Conservation (phyloP, 2,113 vertebrate species). For the Physeter macrocephalus region DNA sequence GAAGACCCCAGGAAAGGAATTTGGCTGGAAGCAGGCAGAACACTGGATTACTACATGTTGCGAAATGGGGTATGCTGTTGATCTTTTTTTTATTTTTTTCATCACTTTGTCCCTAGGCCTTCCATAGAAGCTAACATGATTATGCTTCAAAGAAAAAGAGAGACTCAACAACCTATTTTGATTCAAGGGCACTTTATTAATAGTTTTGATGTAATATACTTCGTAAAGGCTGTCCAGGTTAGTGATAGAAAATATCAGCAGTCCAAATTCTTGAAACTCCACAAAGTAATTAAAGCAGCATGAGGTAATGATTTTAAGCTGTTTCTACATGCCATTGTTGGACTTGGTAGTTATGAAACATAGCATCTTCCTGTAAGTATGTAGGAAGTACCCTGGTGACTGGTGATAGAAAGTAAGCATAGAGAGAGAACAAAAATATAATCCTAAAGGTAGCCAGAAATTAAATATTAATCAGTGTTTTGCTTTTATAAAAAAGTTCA, state of each 20-base stretch:
- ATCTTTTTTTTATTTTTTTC: neutral
- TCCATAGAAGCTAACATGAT: neutral
- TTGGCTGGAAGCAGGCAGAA: conserved; percentile 97
- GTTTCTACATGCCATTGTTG: accelerated
- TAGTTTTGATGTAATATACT: neutral
- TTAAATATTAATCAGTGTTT: neutral
- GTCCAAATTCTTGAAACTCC: neutral
- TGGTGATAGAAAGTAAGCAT: neutral
- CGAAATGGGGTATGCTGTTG: conserved; percentile 91
- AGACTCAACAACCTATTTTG: neutral
- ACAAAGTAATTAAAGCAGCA: neutral
- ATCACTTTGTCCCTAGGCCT: neutral
- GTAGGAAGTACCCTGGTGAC: neutral
- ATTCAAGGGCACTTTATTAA: neutral
- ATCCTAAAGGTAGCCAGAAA: neutral
- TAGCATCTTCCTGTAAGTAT: neutral
- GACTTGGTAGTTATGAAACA: neutral
- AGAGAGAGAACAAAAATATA: neutral
- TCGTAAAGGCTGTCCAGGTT: neutral
- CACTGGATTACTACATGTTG: conserved; percentile 99
- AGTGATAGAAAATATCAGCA: neutral
- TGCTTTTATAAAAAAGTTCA: neutral
- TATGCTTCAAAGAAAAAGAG: neutral
- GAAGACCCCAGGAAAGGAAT: conserved; percentile 98
- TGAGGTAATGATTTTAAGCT: neutral